Evolutionary conservation across 2,888 invertebrate genomes (phyloP).

Genomic region (Aphrophora alni): DNA sequence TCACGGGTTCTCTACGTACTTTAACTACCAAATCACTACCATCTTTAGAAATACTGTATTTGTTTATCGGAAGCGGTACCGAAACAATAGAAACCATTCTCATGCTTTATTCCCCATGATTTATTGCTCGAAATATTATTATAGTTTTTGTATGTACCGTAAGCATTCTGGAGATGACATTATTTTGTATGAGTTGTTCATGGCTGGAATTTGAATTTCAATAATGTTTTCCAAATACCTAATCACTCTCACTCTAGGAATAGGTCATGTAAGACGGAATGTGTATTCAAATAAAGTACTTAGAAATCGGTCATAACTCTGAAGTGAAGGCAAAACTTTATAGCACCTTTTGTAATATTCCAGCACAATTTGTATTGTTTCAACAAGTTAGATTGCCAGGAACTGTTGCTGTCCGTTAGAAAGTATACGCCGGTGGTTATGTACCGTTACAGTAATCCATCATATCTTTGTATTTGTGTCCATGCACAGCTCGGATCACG

Average conservation of each 20-base stretch:
- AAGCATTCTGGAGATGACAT: too few species aligned
- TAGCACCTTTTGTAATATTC: not conserved
- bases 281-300: too few species aligned
- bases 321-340: not conserved
- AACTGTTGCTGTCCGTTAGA: not conserved
- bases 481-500: too few species aligned
- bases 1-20: not conserved
- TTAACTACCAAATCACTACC: not conserved
- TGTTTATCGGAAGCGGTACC: too few species aligned
- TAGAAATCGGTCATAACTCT: not conserved
- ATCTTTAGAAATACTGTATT: not conserved
- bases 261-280: too few species aligned
- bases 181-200: too few species aligned
- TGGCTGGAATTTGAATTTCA: too few species aligned
- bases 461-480: not conserved
- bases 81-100: not conserved
- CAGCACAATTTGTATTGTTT: not conserved
- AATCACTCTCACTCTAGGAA: too few species aligned
- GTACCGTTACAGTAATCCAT: not conserved
- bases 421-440: not conserved
- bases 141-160: too few species aligned
- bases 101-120: not conserved
- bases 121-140: too few species aligned
- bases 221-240: too few species aligned
- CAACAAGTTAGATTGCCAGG: not conserved